Conservation (phyloP, 2,797 vertebrate species). For the Catamblyrhynchus diadema region DNA sequence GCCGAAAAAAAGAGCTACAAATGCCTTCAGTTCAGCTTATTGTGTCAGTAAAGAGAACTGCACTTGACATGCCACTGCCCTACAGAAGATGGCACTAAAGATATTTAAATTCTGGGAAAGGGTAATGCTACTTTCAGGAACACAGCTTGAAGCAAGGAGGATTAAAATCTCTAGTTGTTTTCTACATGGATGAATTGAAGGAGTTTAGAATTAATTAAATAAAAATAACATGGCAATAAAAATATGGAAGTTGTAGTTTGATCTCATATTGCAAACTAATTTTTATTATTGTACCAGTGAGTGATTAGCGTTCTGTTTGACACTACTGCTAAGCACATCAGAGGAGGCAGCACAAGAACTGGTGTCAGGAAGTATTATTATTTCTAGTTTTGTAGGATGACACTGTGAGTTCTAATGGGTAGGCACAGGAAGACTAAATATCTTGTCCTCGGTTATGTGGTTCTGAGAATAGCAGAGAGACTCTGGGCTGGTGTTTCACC, state of each 20-base stretch:
- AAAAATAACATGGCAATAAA: not conserved
- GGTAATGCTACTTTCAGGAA: not conserved
- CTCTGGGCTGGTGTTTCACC: not conserved
- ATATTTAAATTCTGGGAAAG: not conserved
- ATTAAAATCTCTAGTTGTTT: not conserved
- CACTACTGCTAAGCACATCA: not conserved
- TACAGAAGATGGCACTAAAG: constrained; percentile 63
- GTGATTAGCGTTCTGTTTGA: not conserved
- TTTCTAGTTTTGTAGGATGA: not conserved
- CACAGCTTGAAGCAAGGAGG: not conserved
- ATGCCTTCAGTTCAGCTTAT: not conserved
- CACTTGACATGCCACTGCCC: not conserved
- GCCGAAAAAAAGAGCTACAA: not conserved
- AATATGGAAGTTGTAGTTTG: not conserved
- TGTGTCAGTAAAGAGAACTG: not conserved
- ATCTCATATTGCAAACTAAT: not conserved
- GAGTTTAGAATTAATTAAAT: not conserved
- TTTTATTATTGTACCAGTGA: not conserved
- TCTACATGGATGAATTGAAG: not conserved
- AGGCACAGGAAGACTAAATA: not conserved
- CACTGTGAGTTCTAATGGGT: not conserved
- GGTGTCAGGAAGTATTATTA: not conserved
- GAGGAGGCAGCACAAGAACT: not conserved
- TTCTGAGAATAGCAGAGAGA: not conserved
- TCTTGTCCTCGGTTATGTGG: fast-evolving